phyloP scores from a whole-genome alignment of 2,888 invertebrate genomes.

The Drosophila prolongata region DNA sequence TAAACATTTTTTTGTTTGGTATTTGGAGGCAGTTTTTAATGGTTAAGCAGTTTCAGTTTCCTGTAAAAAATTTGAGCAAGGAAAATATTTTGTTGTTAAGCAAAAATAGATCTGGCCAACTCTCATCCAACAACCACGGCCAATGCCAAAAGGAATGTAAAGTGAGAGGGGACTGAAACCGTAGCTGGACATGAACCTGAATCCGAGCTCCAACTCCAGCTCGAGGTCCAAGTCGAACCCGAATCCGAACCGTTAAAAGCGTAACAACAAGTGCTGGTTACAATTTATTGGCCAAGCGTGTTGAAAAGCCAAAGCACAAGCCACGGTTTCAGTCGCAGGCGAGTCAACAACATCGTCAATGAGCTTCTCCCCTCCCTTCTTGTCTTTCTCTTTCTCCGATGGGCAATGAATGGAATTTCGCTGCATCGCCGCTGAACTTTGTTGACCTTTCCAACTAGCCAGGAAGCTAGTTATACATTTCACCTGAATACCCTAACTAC shows the following conservation, averaged over 20 bases:
- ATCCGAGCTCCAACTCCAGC: slow-evolving; percentile 53
- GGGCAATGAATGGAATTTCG: slow-evolving; percentile 74
- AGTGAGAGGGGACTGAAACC: slow-evolving; percentile 45
- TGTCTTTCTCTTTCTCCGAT: slow-evolving; percentile 21
- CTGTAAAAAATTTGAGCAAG: slow-evolving; percentile 71
- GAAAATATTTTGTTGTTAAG: slow-evolving; percentile 76
- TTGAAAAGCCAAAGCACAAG: slow-evolving; percentile 68
- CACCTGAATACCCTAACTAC: slow-evolving; percentile 46
- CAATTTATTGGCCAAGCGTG: slow-evolving; percentile 77
- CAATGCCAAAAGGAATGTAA: slow-evolving; percentile 65
- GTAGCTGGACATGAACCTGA: slow-evolving; percentile 47
- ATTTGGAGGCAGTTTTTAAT: slow-evolving; percentile 62
- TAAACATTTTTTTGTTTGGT: slow-evolving; percentile 51
- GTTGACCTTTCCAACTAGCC: slow-evolving; percentile 70
- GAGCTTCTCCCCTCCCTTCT: slow-evolving; percentile 37
- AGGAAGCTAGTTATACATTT: slow-evolving; percentile 67
- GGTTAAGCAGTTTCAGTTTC: slow-evolving; percentile 72
- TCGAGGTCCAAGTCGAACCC: slow-evolving; percentile 34
- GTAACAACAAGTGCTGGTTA: slow-evolving; percentile 76
- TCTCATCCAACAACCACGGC: slow-evolving; percentile 29
- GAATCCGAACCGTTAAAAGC: slow-evolving; percentile 76
- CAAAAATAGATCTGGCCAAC: slow-evolving; percentile 61
- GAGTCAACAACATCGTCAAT: slow-evolving; percentile 67
- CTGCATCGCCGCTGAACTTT: slow-evolving; percentile 62
- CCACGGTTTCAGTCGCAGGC: slow-evolving; percentile 27